Evolutionary conservation across 2,888 invertebrate species (phyloP).

Genomic region (Empis stercorea): DNA sequence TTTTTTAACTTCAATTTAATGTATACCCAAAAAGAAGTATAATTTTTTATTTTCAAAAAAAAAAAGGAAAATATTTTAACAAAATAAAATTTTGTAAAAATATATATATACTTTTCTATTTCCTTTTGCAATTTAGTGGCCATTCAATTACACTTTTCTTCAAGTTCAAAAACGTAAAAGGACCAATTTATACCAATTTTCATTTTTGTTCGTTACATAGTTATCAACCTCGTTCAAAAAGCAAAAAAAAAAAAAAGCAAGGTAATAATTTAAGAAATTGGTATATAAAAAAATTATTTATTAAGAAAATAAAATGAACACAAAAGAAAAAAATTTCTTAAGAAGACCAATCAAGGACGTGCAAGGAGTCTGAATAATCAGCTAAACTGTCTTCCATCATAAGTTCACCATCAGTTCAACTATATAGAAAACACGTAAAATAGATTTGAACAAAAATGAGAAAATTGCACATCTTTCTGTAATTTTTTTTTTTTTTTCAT

Average conservation of each 20-base stretch:
- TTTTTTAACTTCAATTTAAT: too few relatives aligned
- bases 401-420: not conserved
- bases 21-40: too few relatives aligned
- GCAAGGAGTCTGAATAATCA: slow-evolving; percentile 14
- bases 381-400: not conserved
- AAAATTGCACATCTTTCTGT: not conserved
- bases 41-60: too few relatives aligned
- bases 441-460: not conserved
- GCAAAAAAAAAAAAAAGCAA: too few relatives aligned
- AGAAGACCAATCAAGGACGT: slow-evolving; percentile 29
- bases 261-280: slow-evolving; percentile 7
- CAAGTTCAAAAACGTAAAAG: slow-evolving; percentile 17
- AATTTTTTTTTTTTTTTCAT: slow-evolving; percentile 2
- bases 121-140: slow-evolving; percentile 14
- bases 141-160: slow-evolving; percentile 17
- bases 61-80: too few relatives aligned
- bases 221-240: slow-evolving; percentile 3
- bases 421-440: not conserved
- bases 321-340: slow-evolving; percentile 19
- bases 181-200: slow-evolving; percentile 14
- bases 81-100: too few relatives aligned
- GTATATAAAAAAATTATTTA: not conserved
- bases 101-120: not conserved
- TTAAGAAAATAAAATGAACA: slow-evolving; percentile 11
- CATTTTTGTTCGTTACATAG: not conserved